These are phyloP conservation scores for Parnassius glacialis DNA, from an alignment of 2,888 invertebrate species.

Conservation along the genomic window DNA sequence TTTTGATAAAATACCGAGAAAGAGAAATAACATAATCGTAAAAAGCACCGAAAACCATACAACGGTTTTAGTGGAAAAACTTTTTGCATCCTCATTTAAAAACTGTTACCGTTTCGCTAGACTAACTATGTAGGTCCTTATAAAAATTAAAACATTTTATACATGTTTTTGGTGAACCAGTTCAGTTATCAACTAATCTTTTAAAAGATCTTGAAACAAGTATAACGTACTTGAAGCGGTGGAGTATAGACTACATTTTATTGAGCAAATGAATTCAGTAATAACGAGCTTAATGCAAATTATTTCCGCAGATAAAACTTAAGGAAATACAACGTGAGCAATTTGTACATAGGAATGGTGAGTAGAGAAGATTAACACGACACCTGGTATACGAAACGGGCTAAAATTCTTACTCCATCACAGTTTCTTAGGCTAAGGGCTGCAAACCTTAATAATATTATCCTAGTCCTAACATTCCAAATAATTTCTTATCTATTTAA, in stretches of 20 bases:
- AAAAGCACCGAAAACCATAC: too few species aligned
- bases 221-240: too few species aligned
- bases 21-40: too few species aligned
- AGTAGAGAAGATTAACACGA: constrained; percentile 31
- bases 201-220: not conserved
- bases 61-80: too few species aligned
- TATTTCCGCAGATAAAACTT: not conserved
- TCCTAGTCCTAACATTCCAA: too few species aligned
- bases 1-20: too few species aligned
- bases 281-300: constrained; percentile 23
- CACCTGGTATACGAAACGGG: constrained; percentile 20
- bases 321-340: constrained; percentile 15
- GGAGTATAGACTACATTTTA: constrained; percentile 5
- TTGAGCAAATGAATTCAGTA: constrained; percentile 16
- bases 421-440: constrained; percentile 2
- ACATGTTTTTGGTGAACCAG: too few species aligned
- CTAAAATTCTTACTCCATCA: constrained; percentile 21
- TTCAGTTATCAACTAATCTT: too few species aligned
- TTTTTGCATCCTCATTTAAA: too few species aligned
- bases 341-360: constrained; percentile 24
- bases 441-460: not conserved
- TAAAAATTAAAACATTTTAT: not conserved
- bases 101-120: too few species aligned
- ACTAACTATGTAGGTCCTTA: too few species aligned
- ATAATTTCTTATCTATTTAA: too few species aligned